Conservation (phyloP, 1,140 invertebrate species). For the Hyposmocoma kahamanoa region DNA sequence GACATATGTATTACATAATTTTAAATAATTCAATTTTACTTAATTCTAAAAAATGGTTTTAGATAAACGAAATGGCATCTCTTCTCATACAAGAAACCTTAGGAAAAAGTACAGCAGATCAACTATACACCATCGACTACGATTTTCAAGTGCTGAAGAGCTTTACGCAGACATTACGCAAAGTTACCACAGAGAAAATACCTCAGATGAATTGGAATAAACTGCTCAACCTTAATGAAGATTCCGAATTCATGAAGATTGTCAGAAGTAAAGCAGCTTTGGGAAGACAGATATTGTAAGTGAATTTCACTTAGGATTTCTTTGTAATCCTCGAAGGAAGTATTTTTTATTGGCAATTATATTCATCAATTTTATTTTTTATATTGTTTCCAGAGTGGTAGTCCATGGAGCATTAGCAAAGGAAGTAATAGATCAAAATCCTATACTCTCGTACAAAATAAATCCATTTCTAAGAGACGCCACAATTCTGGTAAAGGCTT, state of each 20-base stretch:
- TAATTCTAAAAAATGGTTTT: no score
- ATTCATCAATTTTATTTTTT: no score
- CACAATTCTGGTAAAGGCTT: constrained; percentile 33
- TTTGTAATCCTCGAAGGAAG: no score
- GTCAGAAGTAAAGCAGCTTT: constrained; percentile 34
- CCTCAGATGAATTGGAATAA: constrained; percentile 37
- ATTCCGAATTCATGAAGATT: constrained; percentile 42
- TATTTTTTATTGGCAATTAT: no score
- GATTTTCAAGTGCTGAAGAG: constrained; percentile 48
- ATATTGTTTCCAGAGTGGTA: constrained; percentile 54
- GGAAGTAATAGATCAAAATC: constrained; percentile 61
- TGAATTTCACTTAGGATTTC: no score
- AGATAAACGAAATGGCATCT: constrained; percentile 65
- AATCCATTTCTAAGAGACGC: constrained; percentile 42
- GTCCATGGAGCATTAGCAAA: constrained; percentile 62
- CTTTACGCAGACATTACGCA: constrained; percentile 32
- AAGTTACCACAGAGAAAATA: constrained; percentile 22
- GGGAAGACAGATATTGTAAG: constrained; percentile 62
- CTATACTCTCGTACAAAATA: constrained; percentile 57
- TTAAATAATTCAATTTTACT: no score
- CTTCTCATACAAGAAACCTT: constrained; percentile 55
- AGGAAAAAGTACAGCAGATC: constrained; percentile 41
- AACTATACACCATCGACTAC: constrained; percentile 49
- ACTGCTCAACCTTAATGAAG: constrained; percentile 37
- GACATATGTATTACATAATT: no score